Evolutionary conservation across 2,113 vertebrate species (phyloP).

Genomic region (Gallinago paraguaiae): DNA sequence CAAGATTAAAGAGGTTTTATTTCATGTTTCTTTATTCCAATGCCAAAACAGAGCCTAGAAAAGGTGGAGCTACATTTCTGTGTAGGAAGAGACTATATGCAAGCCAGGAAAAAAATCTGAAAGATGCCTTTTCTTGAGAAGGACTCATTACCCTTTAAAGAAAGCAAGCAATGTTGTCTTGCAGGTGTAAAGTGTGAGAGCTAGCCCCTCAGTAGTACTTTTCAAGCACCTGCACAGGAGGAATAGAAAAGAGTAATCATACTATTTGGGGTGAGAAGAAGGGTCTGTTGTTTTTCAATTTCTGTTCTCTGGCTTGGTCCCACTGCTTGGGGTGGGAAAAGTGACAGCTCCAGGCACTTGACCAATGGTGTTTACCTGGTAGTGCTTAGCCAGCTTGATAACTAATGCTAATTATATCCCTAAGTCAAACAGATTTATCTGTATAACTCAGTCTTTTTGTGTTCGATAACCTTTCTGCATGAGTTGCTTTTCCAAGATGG

Average conservation of each 20-base stretch:
- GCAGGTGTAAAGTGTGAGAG: not conserved
- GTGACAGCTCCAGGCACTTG: not conserved
- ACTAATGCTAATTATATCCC: not conserved
- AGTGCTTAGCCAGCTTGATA: not conserved
- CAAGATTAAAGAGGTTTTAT: not conserved
- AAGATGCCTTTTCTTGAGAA: not conserved
- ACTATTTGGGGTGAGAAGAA: not conserved
- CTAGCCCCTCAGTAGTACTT: not conserved
- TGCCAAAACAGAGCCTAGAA: not conserved
- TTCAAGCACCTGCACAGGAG: not conserved
- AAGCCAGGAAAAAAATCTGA: not conserved
- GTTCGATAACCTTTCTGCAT: slow-evolving; percentile 13
- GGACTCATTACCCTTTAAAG: not conserved
- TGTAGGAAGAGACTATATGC: not conserved
- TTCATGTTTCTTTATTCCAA: not conserved
- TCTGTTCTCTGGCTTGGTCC: not conserved
- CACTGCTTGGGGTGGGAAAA: not conserved
- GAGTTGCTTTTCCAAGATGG: slow-evolving; percentile 2
- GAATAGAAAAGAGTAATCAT: not conserved
- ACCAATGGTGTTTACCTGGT: not conserved
- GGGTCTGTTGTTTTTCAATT: not conserved
- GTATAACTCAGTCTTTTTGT: not conserved
- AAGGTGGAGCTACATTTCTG: not conserved
- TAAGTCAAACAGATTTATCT: slow-evolving; percentile 1
- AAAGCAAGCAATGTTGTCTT: not conserved